These are phyloP conservation scores for Clostera curtula DNA, from an alignment of 2,888 invertebrate species.

Conservation along the genomic window DNA sequence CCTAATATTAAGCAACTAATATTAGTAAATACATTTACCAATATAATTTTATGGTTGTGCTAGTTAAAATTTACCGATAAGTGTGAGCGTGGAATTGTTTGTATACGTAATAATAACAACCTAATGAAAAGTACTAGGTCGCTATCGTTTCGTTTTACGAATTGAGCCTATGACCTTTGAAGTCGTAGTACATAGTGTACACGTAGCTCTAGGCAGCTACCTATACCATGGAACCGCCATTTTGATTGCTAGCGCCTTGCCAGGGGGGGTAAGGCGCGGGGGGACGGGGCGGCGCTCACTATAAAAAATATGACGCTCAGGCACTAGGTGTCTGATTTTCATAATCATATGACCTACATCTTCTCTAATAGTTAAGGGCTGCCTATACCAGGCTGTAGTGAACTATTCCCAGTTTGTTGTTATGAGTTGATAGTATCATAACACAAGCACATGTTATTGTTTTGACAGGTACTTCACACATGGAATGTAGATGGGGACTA, in stretches of 20 bases:
- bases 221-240: conserved; percentile 62
- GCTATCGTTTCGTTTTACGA: conserved; percentile 9
- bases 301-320: conserved; percentile 56
- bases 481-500: conserved; percentile 44
- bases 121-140: conserved; percentile 2
- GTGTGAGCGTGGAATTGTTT: conserved; percentile 11
- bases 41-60: background rate
- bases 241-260: conserved; percentile 65
- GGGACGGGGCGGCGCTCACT: conserved; percentile 40
- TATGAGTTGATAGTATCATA: conserved; percentile 7
- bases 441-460: conserved; percentile 34
- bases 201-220: conserved; percentile 47
- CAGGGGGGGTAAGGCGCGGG: conserved; percentile 47
- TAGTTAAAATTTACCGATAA: too few species aligned
- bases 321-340: conserved; percentile 37
- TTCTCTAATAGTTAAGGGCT: conserved; percentile 4
- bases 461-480: conserved; percentile 48
- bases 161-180: conserved; percentile 30
- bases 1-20: too few species aligned
- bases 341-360: conserved; percentile 18
- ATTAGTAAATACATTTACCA: too few species aligned
- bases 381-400: conserved; percentile 4
- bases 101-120: conserved; percentile 13
- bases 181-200: conserved; percentile 38
- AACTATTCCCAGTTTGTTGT: conserved; percentile 8